phyloP scores from a whole-genome alignment of 2,888 invertebrate genomes.

The Drymonia ruficornis region DNA sequence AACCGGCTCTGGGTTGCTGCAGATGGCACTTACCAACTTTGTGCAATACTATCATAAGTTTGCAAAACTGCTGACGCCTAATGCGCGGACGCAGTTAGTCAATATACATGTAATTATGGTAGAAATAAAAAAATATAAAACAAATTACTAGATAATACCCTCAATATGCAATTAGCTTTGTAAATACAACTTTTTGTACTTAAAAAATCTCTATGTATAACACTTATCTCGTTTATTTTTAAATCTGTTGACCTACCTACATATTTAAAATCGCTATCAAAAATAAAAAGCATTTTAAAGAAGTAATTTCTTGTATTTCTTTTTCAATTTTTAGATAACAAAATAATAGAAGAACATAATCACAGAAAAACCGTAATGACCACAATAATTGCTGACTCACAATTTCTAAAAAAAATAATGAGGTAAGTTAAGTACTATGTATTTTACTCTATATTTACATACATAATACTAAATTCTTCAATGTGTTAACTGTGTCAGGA shows the following conservation, averaged over 20 bases:
- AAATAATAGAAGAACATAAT: conserved; percentile 6
- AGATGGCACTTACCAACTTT: conserved; percentile 96
- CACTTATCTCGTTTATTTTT: no score
- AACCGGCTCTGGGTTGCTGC: conserved; percentile 96
- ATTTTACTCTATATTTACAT: conserved; percentile 1
- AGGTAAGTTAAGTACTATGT: no score
- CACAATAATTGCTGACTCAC: not conserved
- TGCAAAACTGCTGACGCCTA: conserved; percentile 95
- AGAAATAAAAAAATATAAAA: conserved; percentile 99
- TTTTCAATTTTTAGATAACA: not conserved
- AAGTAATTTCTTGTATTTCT: not conserved
- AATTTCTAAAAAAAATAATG: not conserved
- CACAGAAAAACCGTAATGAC: conserved; percentile 7
- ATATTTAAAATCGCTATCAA: no score
- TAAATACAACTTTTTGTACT: no score
- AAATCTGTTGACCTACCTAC: no score
- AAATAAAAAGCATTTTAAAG: not conserved
- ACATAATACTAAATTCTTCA: not conserved
- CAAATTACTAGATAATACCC: conserved; percentile 86
- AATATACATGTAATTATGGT: conserved; percentile 99
- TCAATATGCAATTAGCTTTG: no score
- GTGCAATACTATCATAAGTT: conserved; percentile 99
- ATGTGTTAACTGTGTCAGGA: not conserved
- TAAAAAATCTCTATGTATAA: no score
- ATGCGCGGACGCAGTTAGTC: conserved; percentile 94